phyloP scores from a whole-genome alignment of 2,888 invertebrate species.

The Entomobrya proxima region DNA sequence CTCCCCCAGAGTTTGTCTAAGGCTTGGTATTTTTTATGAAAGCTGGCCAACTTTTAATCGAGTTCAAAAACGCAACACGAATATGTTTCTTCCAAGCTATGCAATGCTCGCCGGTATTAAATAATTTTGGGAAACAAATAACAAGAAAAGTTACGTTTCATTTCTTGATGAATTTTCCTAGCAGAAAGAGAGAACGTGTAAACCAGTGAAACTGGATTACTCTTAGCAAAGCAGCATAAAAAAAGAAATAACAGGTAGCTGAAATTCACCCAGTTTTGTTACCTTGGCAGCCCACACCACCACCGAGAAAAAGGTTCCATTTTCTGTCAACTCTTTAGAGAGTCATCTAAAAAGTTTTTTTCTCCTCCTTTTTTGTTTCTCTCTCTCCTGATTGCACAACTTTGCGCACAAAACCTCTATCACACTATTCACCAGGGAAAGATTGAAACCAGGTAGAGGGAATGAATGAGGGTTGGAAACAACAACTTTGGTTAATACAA shows the following conservation, averaged over 20 bases:
- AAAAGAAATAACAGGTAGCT: neutral
- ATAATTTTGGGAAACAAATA: too few species aligned
- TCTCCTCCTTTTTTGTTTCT: neutral
- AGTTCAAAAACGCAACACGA: neutral
- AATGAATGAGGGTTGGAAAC: neutral
- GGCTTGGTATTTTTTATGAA: neutral
- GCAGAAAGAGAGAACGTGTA: too few species aligned
- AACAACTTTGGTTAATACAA: slow-evolving; percentile 1
- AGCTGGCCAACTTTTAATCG: neutral
- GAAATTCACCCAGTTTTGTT: slow-evolving; percentile 8
- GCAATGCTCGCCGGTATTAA: too few species aligned
- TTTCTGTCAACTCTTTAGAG: slow-evolving; percentile 20
- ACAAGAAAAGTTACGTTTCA: too few species aligned
- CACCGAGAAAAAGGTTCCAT: neutral
- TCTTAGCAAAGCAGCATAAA: neutral
- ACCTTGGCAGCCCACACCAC: neutral
- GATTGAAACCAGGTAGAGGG: slow-evolving; percentile 2
- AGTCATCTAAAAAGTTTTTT: slow-evolving; percentile 22
- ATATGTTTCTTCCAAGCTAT: too few species aligned
- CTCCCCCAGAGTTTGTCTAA: neutral
- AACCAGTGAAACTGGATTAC: too few species aligned
- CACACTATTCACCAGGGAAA: neutral
- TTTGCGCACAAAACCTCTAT: slow-evolving; percentile 13
- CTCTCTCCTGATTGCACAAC: too few species aligned
- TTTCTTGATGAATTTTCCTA: too few species aligned